These are phyloP conservation scores for Drosophila parabipectinata DNA, from an alignment of 1,140 invertebrate species.

Conservation along the genomic window DNA sequence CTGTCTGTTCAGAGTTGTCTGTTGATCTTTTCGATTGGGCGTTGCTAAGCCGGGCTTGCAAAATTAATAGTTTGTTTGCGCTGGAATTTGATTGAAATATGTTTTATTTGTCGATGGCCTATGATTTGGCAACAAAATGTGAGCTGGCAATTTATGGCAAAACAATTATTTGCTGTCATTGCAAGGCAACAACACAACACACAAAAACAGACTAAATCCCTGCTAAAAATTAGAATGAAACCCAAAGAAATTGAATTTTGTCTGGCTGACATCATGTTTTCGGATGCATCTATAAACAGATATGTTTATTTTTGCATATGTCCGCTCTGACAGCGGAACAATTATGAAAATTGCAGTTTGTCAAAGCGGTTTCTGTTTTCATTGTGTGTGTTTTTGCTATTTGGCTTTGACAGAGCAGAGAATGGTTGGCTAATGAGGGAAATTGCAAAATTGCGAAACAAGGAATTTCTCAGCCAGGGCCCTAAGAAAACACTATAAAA, in stretches of 20 bases:
- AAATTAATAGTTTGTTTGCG: slow-evolving; percentile 61
- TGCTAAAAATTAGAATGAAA: not conserved
- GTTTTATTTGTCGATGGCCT: slow-evolving; percentile 54
- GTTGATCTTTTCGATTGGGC: slow-evolving; percentile 36
- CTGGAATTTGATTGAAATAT: slow-evolving; percentile 62
- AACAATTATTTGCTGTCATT: slow-evolving; percentile 66
- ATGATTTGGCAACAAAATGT: slow-evolving; percentile 5
- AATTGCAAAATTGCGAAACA: slow-evolving; percentile 62
- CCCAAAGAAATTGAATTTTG: slow-evolving; percentile 15
- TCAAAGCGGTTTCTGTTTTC: slow-evolving; percentile 15
- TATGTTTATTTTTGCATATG: slow-evolving; percentile 40
- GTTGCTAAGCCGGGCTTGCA: slow-evolving; percentile 27
- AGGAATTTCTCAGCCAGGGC: slow-evolving; percentile 6
- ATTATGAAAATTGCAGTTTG: slow-evolving; percentile 63
- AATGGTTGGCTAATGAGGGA: slow-evolving; percentile 57
- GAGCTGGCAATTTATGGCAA: slow-evolving; percentile 48
- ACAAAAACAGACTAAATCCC: slow-evolving; percentile 2
- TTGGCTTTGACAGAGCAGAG: slow-evolving; percentile 31
- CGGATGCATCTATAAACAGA: slow-evolving; percentile 24
- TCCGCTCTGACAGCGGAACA: slow-evolving; percentile 23
- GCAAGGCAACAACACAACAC: slow-evolving; percentile 13
- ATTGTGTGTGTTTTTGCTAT: slow-evolving; percentile 5
- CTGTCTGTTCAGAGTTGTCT: slow-evolving; percentile 19
- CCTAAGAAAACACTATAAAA: slow-evolving; percentile 59
- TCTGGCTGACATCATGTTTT: slow-evolving; percentile 55